Conservation (phyloP, 2,888 invertebrate genomes). For the Rotaria macrura region DNA sequence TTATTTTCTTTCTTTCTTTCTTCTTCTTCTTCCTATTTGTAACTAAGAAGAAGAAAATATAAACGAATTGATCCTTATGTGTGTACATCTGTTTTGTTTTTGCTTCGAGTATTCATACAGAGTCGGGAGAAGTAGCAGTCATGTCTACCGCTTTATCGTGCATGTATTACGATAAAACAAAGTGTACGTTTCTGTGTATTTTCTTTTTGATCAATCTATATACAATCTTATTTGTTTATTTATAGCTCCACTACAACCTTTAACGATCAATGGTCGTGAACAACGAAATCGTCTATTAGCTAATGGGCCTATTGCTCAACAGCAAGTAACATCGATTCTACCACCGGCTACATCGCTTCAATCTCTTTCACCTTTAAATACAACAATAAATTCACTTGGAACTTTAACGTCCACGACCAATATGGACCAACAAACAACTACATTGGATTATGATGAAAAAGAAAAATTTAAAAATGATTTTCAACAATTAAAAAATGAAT, state of each 20-base stretch:
- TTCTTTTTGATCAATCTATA: background rate
- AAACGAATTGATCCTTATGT: background rate
- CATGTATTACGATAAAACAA: background rate
- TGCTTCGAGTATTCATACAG: background rate
- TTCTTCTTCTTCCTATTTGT: too few species aligned
- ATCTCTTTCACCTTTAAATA: background rate
- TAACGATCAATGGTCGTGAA: background rate
- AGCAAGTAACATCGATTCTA: background rate
- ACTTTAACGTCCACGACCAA: background rate
- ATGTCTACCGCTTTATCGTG: conserved; percentile 1
- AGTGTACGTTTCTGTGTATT: background rate
- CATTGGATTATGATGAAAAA: background rate
- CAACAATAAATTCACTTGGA: background rate
- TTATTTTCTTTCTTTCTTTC: background rate
- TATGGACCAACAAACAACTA: background rate
- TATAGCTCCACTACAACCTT: background rate
- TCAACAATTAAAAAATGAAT: background rate
- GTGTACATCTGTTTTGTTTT: conserved; percentile 12
- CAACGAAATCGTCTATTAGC: background rate
- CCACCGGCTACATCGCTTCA: background rate
- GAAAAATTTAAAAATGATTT: conserved; percentile 21
- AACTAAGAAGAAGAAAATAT: background rate
- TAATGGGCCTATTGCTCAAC: background rate
- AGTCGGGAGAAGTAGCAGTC: background rate
- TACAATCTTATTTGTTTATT: background rate